Evolutionary conservation across 2,113 vertebrate species (phyloP).

Genomic region (Scolopax mira): DNA sequence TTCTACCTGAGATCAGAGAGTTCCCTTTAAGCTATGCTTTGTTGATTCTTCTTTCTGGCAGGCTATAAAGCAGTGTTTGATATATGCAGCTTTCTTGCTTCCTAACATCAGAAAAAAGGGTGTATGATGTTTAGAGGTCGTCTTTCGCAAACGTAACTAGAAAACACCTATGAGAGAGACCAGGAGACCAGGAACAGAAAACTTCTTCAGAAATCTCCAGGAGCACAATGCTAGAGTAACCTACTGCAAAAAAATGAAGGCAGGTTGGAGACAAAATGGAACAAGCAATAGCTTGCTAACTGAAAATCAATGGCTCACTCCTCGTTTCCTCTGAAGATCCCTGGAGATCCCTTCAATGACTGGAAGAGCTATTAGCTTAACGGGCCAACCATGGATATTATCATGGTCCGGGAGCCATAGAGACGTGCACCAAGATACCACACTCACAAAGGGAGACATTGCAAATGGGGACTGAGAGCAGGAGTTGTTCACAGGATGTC

Average conservation of each 20-base stretch:
- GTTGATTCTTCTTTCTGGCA: constrained; percentile 19
- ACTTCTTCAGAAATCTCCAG: not conserved
- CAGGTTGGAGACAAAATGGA: not conserved
- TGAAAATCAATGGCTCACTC: not conserved
- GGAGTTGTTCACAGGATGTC: not conserved
- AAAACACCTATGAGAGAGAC: not conserved
- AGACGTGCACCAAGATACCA: not conserved
- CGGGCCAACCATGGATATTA: not conserved
- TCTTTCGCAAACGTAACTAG: not conserved
- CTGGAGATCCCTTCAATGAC: no score
- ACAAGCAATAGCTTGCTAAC: not conserved
- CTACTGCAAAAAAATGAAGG: not conserved
- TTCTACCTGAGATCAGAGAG: constrained; percentile 39
- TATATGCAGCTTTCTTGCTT: not conserved
- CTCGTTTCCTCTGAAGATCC: not conserved
- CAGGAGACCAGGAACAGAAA: not conserved
- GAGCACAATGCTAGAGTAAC: not conserved
- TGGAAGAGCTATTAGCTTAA: not conserved
- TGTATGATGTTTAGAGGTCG: not conserved
- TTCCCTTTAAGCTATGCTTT: constrained; percentile 25
- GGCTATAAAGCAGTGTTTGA: constrained; percentile 18
- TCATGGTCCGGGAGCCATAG: not conserved
- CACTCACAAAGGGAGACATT: not conserved
- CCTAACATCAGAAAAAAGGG: not conserved
- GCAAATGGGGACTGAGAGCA: not conserved